Percentiles rank a stretch among this genome's conserved stretches.
Evolutionary conservation across 2,797 vertebrate species (phyloP).

Genomic region (Danionella dracula): DNA sequence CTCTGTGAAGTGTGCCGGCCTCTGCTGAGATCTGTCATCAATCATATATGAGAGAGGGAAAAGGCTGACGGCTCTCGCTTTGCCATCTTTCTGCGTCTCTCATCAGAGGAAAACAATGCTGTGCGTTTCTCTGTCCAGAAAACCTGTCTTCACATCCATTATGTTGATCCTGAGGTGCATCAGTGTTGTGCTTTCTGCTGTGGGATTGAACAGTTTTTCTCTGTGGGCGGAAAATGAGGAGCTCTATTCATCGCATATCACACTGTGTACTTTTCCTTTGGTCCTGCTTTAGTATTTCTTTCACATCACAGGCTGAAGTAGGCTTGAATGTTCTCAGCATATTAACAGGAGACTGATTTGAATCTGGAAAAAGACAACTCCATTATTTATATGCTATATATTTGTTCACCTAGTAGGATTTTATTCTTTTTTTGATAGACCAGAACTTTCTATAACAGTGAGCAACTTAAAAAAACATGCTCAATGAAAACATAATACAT

Average conservation of each 20-base stretch:
- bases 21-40: constrained; percentile 37
- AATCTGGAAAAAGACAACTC: too few relatives aligned
- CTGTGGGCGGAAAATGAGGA: background rate
- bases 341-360: too few relatives aligned
- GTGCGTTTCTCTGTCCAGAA: constrained; percentile 13
- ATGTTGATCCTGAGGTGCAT: background rate
- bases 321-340: background rate
- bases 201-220: background rate
- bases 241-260: background rate
- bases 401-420: too few relatives aligned
- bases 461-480: too few relatives aligned
- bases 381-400: too few relatives aligned
- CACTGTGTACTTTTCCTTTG: background rate
- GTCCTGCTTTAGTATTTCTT: background rate
- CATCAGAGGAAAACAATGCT: constrained; percentile 5
- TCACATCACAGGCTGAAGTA: background rate
- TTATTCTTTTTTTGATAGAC: too few relatives aligned
- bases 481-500: too few relatives aligned
- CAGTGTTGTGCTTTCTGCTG: background rate
- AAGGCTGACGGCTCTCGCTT: constrained; percentile 23
- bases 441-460: too few relatives aligned
- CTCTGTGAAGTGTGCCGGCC: constrained; percentile 28
- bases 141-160: background rate
- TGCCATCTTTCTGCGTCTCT: background rate
- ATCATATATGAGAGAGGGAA: constrained; percentile 9